Conservation (phyloP, 2,797 vertebrate genomes). For the Cryptoblepharus egeriae region DNA sequence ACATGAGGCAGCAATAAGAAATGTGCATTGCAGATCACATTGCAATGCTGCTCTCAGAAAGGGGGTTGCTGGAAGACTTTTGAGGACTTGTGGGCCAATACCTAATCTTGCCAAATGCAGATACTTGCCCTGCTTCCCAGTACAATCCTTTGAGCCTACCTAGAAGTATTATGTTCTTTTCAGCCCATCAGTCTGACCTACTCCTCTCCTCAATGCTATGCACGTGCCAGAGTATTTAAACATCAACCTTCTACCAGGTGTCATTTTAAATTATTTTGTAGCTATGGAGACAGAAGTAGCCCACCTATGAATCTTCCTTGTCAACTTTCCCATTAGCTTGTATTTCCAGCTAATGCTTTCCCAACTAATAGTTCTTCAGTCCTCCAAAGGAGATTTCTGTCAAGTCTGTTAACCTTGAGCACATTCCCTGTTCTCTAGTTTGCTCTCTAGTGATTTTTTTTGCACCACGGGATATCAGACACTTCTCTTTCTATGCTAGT, state of each 20-base stretch:
- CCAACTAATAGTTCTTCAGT: not conserved
- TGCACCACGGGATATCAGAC: conserved; percentile 18
- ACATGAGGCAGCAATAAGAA: too few relatives aligned
- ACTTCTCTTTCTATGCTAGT: conserved; percentile 9
- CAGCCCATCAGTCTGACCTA: not conserved
- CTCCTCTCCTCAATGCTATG: not conserved
- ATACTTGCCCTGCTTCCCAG: too few relatives aligned
- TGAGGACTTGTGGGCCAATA: too few relatives aligned
- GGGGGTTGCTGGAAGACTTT: too few relatives aligned
- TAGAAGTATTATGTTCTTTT: too few relatives aligned
- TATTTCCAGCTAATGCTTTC: conserved; percentile 1
- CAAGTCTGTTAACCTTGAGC: not conserved
- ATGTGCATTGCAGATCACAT: too few relatives aligned
- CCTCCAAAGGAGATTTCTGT: not conserved
- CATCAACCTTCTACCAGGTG: not conserved
- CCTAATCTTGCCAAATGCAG: too few relatives aligned
- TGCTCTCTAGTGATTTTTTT: not conserved
- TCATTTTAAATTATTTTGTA: not conserved
- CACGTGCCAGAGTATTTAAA: not conserved
- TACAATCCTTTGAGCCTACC: too few relatives aligned
- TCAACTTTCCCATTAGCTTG: not conserved
- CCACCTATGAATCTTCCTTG: not conserved
- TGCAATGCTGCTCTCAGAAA: too few relatives aligned
- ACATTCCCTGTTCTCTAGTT: not conserved
- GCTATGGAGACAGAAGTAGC: not conserved